Evolutionary conservation across 2,888 invertebrate species (phyloP), one percentile per base, ranked within the genome.

Genomic region (Ypsolopha scabrella): DNA sequence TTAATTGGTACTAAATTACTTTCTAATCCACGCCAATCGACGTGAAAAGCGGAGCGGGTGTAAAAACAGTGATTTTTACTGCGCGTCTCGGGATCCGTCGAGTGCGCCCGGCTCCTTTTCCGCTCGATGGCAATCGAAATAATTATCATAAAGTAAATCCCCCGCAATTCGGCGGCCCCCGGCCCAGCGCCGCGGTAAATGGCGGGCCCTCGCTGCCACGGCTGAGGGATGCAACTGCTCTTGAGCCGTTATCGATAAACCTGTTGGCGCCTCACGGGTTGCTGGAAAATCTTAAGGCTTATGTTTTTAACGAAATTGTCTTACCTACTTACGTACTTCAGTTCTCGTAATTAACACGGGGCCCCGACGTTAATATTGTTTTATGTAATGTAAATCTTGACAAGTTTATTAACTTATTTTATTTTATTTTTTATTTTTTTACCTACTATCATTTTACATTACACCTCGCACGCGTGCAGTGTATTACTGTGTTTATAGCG

Each of bases 121-220:
- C 68, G 68, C 68, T 71, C 75, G 78, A 77, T 76, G 77, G 76
- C 81, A 80, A 81, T 81, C 80, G 79, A 79, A 82, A 81, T 82
- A 82, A 82, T 82, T 80, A 82, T 80, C 80, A 82, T 81, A 81
- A 82, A 82, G 80, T 79, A 81, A 80, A 81, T 79, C 80, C 81
- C 79, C 79, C 80, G 72, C 80, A 78, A 78, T 79, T 80, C 78
- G 73, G 72, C 70, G 68, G 67, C 73, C 71, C 70, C 76, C 76
- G 64, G 67, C 68, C 64, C 68, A 63, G 69, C 68, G 65, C 55
- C 71, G 70, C 68, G 72, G 75, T 73, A 72, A 74, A 78, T 72
- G 74, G 72, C 70, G 73, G 70, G 71, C 72, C 73, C 70, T 69
- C 65, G 66, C 48, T 33, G 60, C 57, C 61, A 59, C 61, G 51